phyloP scores from a whole-genome alignment of 2,113 vertebrate species.

The Miniopterus natalensis region DNA sequence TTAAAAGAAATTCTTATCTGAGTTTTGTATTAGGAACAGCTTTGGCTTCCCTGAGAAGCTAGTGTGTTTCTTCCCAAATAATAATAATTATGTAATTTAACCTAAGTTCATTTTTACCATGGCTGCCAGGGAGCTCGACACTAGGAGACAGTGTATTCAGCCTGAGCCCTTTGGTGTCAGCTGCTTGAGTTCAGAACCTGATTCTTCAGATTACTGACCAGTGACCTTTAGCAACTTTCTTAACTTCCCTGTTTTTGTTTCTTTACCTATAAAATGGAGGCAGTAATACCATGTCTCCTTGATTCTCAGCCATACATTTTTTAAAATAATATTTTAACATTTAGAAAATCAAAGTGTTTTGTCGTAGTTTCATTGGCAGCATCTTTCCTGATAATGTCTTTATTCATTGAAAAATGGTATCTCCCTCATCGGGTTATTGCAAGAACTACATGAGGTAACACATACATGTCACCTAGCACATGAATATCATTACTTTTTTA shows the following conservation, averaged over 20 bases:
- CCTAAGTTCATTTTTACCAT: not conserved
- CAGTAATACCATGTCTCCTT: not conserved
- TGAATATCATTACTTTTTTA: not conserved
- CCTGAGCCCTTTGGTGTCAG: not conserved
- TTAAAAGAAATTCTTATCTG: not conserved
- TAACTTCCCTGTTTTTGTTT: slow-evolving; percentile 12
- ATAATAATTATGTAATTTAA: slow-evolving; percentile 10
- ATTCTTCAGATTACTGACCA: not conserved
- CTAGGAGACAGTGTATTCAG: not conserved
- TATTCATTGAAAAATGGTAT: slow-evolving; percentile 29
- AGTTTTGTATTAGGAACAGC: not conserved
- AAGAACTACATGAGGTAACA: not conserved
- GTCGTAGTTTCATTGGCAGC: slow-evolving; percentile 3
- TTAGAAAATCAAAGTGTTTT: not conserved
- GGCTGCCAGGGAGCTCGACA: not conserved
- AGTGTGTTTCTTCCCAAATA: not conserved
- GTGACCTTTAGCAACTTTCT: not conserved
- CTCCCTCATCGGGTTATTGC: not conserved
- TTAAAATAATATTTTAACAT: not conserved
- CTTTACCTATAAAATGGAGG: not conserved
- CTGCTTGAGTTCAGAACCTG: not conserved
- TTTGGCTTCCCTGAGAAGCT: slow-evolving; percentile 33
- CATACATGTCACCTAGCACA: not conserved
- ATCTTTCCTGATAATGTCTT: slow-evolving; percentile 48
- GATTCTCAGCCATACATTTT: not conserved